Conservation (phyloP, 2,888 invertebrate genomes). For the Acanthosepion lycidas region DNA sequence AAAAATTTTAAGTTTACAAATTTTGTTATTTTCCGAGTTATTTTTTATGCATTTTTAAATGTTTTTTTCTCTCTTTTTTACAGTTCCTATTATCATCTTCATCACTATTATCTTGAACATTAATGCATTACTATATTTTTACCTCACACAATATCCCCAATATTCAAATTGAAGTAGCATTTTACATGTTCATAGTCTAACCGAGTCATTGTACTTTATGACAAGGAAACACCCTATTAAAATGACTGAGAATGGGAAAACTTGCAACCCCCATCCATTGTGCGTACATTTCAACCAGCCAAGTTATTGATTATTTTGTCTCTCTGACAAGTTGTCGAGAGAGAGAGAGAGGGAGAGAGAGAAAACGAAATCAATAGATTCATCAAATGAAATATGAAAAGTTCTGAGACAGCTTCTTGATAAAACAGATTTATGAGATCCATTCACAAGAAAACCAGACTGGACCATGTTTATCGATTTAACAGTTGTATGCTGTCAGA, state of each 20-base stretch:
- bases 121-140: not conserved
- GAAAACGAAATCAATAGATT: not conserved
- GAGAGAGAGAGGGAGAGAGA: not conserved
- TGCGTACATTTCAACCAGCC: not conserved
- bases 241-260: constrained; percentile 7
- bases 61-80: not conserved
- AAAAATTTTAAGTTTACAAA: not conserved
- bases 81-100: not conserved
- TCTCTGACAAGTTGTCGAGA: not conserved
- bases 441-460: not conserved
- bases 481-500: not conserved
- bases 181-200: not conserved
- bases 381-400: constrained; percentile 21
- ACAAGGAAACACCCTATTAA: not conserved
- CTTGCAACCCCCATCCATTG: constrained; percentile 21
- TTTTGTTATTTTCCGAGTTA: not conserved
- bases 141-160: not conserved
- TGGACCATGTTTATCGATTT: constrained; percentile 33
- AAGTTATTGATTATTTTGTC: constrained; percentile 15
- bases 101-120: not conserved
- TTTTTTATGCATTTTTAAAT: not conserved
- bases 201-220: not conserved
- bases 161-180: not conserved
- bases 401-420: constrained; percentile 33
- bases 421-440: constrained; percentile 33